Evolutionary conservation across 1,140 invertebrate genomes (phyloP).

Genomic region (Stenopsyche tienmushanensis): DNA sequence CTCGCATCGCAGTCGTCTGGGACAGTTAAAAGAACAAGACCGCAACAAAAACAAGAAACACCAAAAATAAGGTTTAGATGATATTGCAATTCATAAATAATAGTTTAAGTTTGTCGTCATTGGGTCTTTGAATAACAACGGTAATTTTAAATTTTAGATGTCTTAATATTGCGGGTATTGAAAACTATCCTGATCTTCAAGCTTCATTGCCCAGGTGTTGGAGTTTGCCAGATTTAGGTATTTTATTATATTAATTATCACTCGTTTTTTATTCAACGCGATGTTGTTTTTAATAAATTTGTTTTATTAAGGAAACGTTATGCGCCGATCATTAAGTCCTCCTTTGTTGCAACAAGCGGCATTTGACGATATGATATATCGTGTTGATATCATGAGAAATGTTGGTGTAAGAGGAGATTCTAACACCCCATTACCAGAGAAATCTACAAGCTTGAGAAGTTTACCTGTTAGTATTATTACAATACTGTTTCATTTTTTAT

Average conservation of each 20-base stretch:
- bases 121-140: neutral
- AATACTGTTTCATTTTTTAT: constrained; percentile 42
- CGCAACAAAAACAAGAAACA: constrained; percentile 21
- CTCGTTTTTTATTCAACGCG: constrained; percentile 3
- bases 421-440: constrained; percentile 17
- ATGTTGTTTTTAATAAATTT: neutral
- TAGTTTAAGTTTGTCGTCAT: neutral
- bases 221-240: constrained; percentile 69
- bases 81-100: neutral
- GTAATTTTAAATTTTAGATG: constrained; percentile 44
- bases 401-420: constrained; percentile 55
- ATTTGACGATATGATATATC: constrained; percentile 79
- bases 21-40: constrained; percentile 39
- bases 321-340: constrained; percentile 58
- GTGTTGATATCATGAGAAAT: constrained; percentile 82
- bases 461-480: constrained; percentile 28
- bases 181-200: constrained; percentile 68
- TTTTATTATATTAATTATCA: constrained; percentile 39
- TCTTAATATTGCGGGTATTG: constrained; percentile 67
- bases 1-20: constrained; percentile 33
- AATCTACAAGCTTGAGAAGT: constrained; percentile 34
- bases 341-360: constrained; percentile 79
- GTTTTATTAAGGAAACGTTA: constrained; percentile 32
- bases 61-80: constrained; percentile 19
- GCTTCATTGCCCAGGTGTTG: constrained; percentile 70